Evolutionary conservation across 2,113 vertebrate species (phyloP), one percentile per base, ranked within the genome.

Genomic region (Pseudolaguvia tuberculata): DNA sequence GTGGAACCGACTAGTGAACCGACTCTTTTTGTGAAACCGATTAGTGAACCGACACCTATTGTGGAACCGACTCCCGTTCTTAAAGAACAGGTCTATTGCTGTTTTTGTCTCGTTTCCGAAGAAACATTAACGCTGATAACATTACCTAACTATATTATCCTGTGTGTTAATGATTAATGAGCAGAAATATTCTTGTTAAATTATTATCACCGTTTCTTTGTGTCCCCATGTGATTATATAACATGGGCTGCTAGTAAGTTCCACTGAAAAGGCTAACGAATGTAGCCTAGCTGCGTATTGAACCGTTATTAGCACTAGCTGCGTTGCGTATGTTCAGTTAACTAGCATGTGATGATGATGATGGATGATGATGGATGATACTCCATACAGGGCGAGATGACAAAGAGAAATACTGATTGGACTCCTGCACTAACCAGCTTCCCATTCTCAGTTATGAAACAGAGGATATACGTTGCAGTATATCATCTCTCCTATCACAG

Each of bases 291-390:
- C 73, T 35, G 17, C 9, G 17, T 5, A 25, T 42, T 66, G n/a
- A 67, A 10, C 73, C 62, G 50, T 53, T 73, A 55, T 56, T 75
- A 75, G 73, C 63, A 58, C 47, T 75, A 68, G 73, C 51, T 3
- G 21, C 35, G 17, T 61, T 56, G 62, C 21, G 72, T 53, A 8
- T 75, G 4, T 66, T 57, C 66, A 29, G 65, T 23, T 76, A 21
- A 18, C 23, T 55, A 13, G 9, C 42, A 17, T 48, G 35, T 53
- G 48, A 20, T 74, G 48, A 9, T 51, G 35, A 5, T 50, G 61
- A 50, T 42, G 50, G 23, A 27, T 35, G 31, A 35, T 35, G 31
- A 35, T 35, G n/a, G 23, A n/a, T 52, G n/a, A n/a, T 18, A 59
- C 18, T 27, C 48, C 50, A 50, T 23, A 67, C 42, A 67, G 11